Conservation (phyloP, 2,113 vertebrate species). For the Progne subis region DNA sequence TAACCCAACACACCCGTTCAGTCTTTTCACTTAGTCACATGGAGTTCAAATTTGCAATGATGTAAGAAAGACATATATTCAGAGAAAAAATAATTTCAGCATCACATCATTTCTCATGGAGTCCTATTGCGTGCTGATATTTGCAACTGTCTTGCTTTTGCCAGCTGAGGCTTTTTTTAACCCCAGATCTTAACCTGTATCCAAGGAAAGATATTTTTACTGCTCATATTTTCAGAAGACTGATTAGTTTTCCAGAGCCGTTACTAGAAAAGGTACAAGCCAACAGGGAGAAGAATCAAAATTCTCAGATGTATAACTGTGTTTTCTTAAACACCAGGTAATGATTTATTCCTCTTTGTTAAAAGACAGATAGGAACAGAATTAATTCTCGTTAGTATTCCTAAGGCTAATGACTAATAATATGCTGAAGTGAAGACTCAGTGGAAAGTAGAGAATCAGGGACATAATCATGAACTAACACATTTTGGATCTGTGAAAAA, state of each 20-base stretch:
- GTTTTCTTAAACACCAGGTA: background rate
- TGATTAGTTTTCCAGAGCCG: constrained; percentile 36
- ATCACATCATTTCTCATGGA: constrained; percentile 35
- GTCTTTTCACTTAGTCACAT: background rate
- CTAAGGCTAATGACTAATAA: background rate
- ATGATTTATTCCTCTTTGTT: background rate
- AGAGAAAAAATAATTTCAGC: constrained; percentile 19
- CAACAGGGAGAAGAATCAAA: background rate
- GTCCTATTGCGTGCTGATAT: background rate
- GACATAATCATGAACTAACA: background rate
- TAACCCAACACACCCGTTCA: background rate
- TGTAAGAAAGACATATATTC: constrained; percentile 1
- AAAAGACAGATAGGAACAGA: background rate
- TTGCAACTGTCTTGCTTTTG: constrained; percentile 24
- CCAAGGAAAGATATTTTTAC: constrained; percentile 45
- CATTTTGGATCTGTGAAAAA: background rate
- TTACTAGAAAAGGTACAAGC: background rate
- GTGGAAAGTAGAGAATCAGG: background rate
- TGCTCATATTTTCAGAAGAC: constrained; percentile 31
- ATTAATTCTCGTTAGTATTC: background rate
- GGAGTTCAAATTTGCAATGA: background rate
- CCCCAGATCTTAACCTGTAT: constrained; percentile 2
- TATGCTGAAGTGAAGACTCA: background rate
- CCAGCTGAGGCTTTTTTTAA: constrained; percentile 40
- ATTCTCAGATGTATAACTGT: background rate